Base-by-base conservation (phyloP, 2,113 vertebrate species). In the Periophthalmus modestus region DNA sequence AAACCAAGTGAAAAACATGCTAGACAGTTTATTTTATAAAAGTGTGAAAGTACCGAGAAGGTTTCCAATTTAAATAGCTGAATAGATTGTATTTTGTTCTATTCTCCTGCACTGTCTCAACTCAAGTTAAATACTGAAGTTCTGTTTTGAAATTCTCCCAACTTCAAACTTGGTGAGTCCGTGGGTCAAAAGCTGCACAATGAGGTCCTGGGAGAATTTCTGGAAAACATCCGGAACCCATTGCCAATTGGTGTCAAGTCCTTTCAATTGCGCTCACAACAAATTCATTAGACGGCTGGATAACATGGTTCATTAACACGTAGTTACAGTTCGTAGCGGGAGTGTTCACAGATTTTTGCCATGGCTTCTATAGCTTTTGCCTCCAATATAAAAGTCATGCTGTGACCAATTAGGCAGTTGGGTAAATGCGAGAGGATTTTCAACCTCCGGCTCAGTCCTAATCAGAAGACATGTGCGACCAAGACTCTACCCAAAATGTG, bases 351-450 rank as follows among this genome's bases (percentile, higher is more conserved):
- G 34, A 65, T 39, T 65, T 65, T n/a, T 59, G 59, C 59, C 24
- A 16, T 19, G 18, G 62, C 62, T 65, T 65, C 34, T 34, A 36
- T 19, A 39, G 16, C 23, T 59, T 59, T 28, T 23, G 28, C 23
- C 34, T 28, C 62, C 33, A 39, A 19, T 12, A n/a, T 39, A 65
- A 65, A 65, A 2, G 18, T 65, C 62, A 65, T 5, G 62, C 62
- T 65, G 62, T 65, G 62, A 65, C 62, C 62, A 65, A 65, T 65
- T 65, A 65, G 34, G 62, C 62, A 65, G 62, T 18, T 18, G 62
- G 62, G 62, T 65, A 11, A 43, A 34, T 39, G 59, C 28, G 34
- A 65, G 34, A 65, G 18, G 34, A 43, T 39, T 43, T 65, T 18
- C 62, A 43, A 65, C 62, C 62, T 34, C 62, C 12, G 62, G 62